phyloP scores from a whole-genome alignment of 2,888 invertebrate species.

The Sminthurides aquaticus region DNA sequence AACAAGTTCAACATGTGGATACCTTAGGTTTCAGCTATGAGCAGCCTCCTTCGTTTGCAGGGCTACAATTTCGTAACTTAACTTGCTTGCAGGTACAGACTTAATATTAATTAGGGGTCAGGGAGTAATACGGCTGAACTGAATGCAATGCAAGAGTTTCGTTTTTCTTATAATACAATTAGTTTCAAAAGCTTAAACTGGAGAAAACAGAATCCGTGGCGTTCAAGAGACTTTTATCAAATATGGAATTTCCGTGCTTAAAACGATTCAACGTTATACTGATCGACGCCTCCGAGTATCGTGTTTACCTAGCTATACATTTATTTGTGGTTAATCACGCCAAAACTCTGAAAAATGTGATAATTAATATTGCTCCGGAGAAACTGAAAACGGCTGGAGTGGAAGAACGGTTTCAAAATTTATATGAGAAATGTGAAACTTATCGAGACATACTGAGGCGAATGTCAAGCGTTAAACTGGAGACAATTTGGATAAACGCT shows the following conservation, averaged over 20 bases:
- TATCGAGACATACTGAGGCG: neutral
- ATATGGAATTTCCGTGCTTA: neutral
- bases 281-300: constrained; percentile 7
- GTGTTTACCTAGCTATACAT: constrained; percentile 15
- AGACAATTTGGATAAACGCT: constrained; percentile 19
- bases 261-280: constrained; percentile 10
- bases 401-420: neutral
- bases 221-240: constrained; percentile 2
- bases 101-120: neutral
- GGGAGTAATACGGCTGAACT: too few species aligned
- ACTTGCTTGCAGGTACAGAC: constrained; percentile 13
- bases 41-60: constrained; percentile 4
- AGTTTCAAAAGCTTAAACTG: constrained; percentile 18
- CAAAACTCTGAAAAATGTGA: constrained; percentile 10
- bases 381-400: neutral
- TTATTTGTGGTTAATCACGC: constrained; percentile 16
- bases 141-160: too few species aligned
- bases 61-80: constrained; percentile 8
- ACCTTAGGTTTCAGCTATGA: constrained; percentile 11
- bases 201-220: neutral
- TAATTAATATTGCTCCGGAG: constrained; percentile 5
- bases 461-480: neutral
- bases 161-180: neutral
- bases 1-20: constrained; percentile 5
- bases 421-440: constrained; percentile 5